phyloP scores from a whole-genome alignment of 1,140 invertebrate species.

The Cydia strobilella region DNA sequence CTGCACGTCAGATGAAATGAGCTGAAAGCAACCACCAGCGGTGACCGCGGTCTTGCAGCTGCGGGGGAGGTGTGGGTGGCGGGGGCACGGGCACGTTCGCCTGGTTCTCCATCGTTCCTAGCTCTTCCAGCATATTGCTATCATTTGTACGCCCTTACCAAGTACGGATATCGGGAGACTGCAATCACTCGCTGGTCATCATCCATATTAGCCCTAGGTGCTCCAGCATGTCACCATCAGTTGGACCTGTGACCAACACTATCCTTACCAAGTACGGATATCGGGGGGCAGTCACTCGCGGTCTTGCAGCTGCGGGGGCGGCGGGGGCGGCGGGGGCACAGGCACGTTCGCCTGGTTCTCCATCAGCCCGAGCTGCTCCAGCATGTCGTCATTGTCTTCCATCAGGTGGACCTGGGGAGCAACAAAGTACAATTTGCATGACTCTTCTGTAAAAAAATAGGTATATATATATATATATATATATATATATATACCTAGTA shows the following conservation, averaged over 20 bases:
- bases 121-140: too few species aligned
- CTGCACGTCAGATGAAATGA: too few species aligned
- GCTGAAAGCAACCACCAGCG: too few species aligned
- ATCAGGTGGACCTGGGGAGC: conserved; percentile 61
- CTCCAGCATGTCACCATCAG: too few species aligned
- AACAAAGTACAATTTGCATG: not conserved
- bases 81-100: too few species aligned
- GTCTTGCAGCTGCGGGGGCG: conserved; percentile 65
- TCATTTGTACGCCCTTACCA: not conserved
- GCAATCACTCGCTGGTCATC: conserved; percentile 42
- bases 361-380: conserved; percentile 69
- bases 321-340: conserved; percentile 54
- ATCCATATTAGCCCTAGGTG: too few species aligned
- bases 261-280: conserved; percentile 21
- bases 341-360: conserved; percentile 60
- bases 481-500: too few species aligned
- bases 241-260: conserved; percentile 33
- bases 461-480: too few species aligned
- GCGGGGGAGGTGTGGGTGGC: too few species aligned
- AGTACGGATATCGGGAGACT: conserved; percentile 6
- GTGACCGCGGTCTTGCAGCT: too few species aligned
- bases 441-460: too few species aligned
- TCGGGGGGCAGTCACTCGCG: conserved; percentile 36
- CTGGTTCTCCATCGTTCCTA: too few species aligned
- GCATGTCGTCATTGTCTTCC: conserved; percentile 74